A percentile compares a stretch with the other conserved stretches of the same genome.
phyloP scores from a whole-genome alignment of 2,113 vertebrate species.

The Hippocampus mohnikei region DNA sequence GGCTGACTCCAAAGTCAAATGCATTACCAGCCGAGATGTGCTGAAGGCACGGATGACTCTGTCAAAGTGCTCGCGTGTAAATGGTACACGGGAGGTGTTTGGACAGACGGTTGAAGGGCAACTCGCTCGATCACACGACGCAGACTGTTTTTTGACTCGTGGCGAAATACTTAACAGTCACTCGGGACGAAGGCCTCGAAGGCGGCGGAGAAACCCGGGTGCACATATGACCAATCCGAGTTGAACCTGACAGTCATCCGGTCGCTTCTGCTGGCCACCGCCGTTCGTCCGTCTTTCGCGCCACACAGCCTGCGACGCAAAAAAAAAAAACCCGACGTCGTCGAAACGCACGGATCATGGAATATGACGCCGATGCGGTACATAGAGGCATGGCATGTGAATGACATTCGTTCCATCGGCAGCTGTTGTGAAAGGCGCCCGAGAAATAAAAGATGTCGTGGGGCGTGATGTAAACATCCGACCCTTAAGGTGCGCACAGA shows the following conservation, averaged over 20 bases:
- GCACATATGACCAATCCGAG: conserved; percentile 79
- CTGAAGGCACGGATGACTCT: too few species aligned
- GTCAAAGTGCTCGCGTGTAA: too few species aligned
- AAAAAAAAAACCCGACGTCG: neutral
- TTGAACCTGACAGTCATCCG: conserved; percentile 73
- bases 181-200: conserved; percentile 81
- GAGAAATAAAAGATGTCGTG: too few species aligned
- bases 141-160: neutral
- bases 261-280: conserved; percentile 72
- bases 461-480: neutral
- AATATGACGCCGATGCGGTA: neutral
- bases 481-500: neutral
- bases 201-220: conserved; percentile 80
- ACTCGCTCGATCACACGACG: neutral
- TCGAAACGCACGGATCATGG: neutral
- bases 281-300: conserved; percentile 53
- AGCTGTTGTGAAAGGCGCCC: too few species aligned
- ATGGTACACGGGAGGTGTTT: too few species aligned
- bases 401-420: too few species aligned
- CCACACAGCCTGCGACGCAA: conserved; percentile 78
- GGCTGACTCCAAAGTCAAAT: too few species aligned
- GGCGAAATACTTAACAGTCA: conserved; percentile 74
- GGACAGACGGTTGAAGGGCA: too few species aligned
- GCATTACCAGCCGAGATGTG: too few species aligned
- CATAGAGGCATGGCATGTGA: too few species aligned